Conservation (phyloP, 2,888 invertebrate species). For the Lepidonotus clava region DNA sequence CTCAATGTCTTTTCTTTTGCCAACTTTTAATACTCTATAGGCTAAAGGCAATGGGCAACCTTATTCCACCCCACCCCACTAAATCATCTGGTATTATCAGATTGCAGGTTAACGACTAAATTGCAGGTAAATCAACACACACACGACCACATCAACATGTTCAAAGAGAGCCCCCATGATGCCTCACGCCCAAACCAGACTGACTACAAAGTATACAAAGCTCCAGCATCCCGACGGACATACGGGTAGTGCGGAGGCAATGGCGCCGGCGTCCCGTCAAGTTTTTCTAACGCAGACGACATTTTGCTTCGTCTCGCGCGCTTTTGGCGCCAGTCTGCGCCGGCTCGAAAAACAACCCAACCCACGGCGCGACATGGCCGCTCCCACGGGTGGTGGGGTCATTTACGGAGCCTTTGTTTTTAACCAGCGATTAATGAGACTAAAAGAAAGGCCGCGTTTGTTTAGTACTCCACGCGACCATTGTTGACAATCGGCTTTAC, state of each 20-base stretch:
- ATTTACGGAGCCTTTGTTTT: neutral
- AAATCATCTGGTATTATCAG: too few species aligned
- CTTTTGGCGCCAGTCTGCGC: neutral
- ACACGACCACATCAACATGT: too few species aligned
- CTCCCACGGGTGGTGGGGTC: neutral
- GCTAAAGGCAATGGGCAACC: too few species aligned
- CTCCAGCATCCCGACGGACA: neutral
- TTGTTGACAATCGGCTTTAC: conserved; percentile 38
- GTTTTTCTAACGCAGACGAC: neutral
- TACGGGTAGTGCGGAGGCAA: neutral
- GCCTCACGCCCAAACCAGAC: too few species aligned
- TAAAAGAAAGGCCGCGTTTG: neutral
- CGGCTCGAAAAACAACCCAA: neutral
- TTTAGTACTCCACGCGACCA: conserved; percentile 31
- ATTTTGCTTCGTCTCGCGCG: neutral
- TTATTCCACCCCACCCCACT: too few species aligned
- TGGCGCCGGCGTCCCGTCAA: conserved; percentile 16
- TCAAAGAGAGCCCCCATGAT: too few species aligned
- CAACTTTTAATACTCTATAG: too few species aligned
- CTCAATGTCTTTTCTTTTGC: too few species aligned
- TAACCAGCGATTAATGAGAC: neutral
- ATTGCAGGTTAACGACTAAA: too few species aligned
- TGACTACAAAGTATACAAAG: too few species aligned
- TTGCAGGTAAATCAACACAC: too few species aligned
- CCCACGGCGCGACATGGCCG: neutral